Evolutionary conservation across 2,888 invertebrate species (phyloP).

Genomic region (Tribolium freemani): DNA sequence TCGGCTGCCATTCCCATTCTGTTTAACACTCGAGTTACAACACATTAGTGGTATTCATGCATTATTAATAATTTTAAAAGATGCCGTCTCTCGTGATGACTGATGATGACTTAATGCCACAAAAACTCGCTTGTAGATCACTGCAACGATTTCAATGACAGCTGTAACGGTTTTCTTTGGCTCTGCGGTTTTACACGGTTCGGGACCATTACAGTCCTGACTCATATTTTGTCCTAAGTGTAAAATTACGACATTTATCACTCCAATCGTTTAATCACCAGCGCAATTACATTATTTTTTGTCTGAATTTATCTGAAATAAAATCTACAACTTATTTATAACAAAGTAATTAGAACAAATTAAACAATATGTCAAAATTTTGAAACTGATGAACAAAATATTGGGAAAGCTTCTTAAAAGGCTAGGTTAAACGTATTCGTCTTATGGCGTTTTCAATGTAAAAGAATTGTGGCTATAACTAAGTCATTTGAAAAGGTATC

Average conservation of each 20-base stretch:
- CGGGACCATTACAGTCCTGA: background rate
- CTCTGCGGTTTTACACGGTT: background rate
- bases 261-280: background rate
- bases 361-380: too few relatives aligned
- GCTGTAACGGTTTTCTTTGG: slow-evolving; percentile 3
- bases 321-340: too few relatives aligned
- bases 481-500: too few relatives aligned
- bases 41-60: slow-evolving; percentile 25
- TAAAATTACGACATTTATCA: background rate
- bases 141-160: slow-evolving; percentile 14
- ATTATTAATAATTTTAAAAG: slow-evolving; percentile 34
- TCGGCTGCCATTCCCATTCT: background rate
- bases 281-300: too few relatives aligned
- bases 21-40: slow-evolving; percentile 12
- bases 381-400: too few relatives aligned
- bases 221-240: background rate
- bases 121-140: slow-evolving; percentile 9
- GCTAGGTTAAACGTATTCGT: too few relatives aligned
- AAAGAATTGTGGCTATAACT: too few relatives aligned
- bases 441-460: too few relatives aligned
- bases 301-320: too few relatives aligned
- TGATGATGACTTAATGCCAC: slow-evolving; percentile 31
- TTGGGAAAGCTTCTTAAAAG: too few relatives aligned
- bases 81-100: slow-evolving; percentile 33
- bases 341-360: too few relatives aligned